Evolutionary conservation across 2,113 vertebrate species (phyloP), one percentile per base, ranked within the genome.

Genomic region (Riparia riparia): DNA sequence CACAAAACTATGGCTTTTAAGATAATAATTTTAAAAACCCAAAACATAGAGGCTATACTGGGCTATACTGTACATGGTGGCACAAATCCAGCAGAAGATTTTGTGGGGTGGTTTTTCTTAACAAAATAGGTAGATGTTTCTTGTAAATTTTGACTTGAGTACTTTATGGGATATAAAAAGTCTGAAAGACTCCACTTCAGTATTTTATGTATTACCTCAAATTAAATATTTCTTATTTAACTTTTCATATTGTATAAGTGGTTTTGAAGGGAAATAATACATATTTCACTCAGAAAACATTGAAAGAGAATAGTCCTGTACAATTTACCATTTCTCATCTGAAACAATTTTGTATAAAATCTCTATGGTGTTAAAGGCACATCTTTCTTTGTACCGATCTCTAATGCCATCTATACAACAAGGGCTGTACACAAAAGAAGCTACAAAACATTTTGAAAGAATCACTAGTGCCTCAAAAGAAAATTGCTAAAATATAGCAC

Each of bases 91-190:
- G 41, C 9, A 34, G 19, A 45, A 31, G 56, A 56, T 71, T 60
- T 39, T 44, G 2, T 1, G 13, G 1, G 0, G 0, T 47, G 2
- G 3, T 32, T 4, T 29, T 21, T 42, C 54, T 37, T 28, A 42
- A 26, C 2, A 1, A 54, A 86, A 10, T 4, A 84, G 3, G 5
- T 32, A 47, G 26, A 8, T 31, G 3, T 57, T 83, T 66, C 25
- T 53, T 63, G 7, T 34, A 20, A 78, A 74, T 66, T 78, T 84
- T 77, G 2, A 6, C 71, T 69, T 70, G 34, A 70, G 6, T 25
- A 34, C 25, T 65, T 19, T 6, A 45, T 29, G 14, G 29, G 2
- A 2, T 73, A 31, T 42, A 65, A 86, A 88, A 79, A 51, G 12
- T 47, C 31, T 49, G 12, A 54, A 47, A 84, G 77, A 39, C 7